These are phyloP conservation scores for Puffinus mauretanicus DNA, from an alignment of 2,113 vertebrate genomes.

Conservation along the genomic window DNA sequence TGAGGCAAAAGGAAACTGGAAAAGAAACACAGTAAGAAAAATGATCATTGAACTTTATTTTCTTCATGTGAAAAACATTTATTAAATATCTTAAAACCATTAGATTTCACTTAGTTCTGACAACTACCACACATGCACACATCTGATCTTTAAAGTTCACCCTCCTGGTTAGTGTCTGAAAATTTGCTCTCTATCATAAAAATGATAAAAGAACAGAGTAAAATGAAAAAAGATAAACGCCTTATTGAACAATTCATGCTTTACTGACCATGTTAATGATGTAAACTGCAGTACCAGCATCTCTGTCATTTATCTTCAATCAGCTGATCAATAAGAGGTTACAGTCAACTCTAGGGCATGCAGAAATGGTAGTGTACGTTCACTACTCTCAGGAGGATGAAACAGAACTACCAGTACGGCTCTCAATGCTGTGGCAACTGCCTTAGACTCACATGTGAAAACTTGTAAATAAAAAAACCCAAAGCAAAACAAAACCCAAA, in stretches of 20 bases:
- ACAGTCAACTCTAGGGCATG: slow-evolving; percentile 75
- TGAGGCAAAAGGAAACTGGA: slow-evolving; percentile 88
- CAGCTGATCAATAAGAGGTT: slow-evolving; percentile 81
- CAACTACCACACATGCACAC: slow-evolving; percentile 13
- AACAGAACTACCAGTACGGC: slow-evolving; percentile 44
- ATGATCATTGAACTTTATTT: slow-evolving; percentile 51
- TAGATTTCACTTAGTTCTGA: slow-evolving; percentile 65
- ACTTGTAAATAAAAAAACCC: slow-evolving; percentile 5
- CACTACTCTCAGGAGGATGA: slow-evolving; percentile 63
- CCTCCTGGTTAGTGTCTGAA: slow-evolving; percentile 60
- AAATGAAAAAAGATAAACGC: slow-evolving; percentile 82
- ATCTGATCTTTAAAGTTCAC: slow-evolving; percentile 68
- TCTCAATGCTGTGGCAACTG: slow-evolving; percentile 24
- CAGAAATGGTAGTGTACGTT: slow-evolving; percentile 60
- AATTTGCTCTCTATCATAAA: slow-evolving; percentile 76
- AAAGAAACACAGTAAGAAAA: slow-evolving; percentile 75
- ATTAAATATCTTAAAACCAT: slow-evolving; percentile 61
- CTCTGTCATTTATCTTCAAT: slow-evolving; percentile 80
- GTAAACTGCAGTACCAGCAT: slow-evolving; percentile 81
- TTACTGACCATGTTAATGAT: slow-evolving; percentile 85
- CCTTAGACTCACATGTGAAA: slow-evolving; percentile 23
- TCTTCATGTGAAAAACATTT: slow-evolving; percentile 49
- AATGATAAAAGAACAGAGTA: slow-evolving; percentile 76
- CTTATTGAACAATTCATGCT: slow-evolving; percentile 83
- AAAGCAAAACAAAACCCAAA: neutral